Percentiles rank a stretch among this genome's conserved stretches.
phyloP scores from a whole-genome alignment of 2,797 vertebrate species.

The Pogonophryne albipinna region DNA sequence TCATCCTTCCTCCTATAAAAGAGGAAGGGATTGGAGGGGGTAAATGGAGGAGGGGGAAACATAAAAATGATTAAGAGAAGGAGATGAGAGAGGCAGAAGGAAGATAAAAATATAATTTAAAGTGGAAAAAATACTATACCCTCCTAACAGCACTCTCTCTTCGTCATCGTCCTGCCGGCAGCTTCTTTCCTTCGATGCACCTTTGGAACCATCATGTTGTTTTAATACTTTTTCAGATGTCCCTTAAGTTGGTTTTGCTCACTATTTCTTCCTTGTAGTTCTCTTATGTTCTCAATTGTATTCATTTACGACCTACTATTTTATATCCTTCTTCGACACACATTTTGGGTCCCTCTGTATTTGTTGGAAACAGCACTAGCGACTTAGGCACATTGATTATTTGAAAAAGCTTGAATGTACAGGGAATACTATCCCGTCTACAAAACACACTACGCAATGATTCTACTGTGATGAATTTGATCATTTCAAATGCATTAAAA shows the following conservation, averaged over 20 bases:
- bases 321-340: not conserved
- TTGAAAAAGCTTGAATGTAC: not conserved
- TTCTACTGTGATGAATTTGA: not conserved
- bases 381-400: not conserved
- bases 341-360: not conserved
- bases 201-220: not conserved
- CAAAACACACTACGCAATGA: not conserved
- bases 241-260: not conserved
- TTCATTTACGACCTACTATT: not conserved
- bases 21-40: not conserved
- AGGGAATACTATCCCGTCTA: not conserved
- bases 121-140: slow-evolving; percentile 7
- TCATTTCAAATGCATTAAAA: not conserved
- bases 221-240: not conserved
- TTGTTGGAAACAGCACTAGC: not conserved
- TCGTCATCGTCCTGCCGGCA: not conserved
- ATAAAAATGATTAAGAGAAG: slow-evolving; percentile 47
- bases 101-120: slow-evolving; percentile 24
- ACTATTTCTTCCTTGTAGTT: not conserved
- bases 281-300: not conserved
- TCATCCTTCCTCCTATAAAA: slow-evolving; percentile 30
- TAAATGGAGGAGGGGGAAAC: not conserved
- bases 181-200: not conserved
- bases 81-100: slow-evolving; percentile 9
- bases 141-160: not conserved